These are phyloP conservation scores for Shargacucullia verbasci DNA, from an alignment of 2,888 invertebrate genomes.

Conservation along the genomic window DNA sequence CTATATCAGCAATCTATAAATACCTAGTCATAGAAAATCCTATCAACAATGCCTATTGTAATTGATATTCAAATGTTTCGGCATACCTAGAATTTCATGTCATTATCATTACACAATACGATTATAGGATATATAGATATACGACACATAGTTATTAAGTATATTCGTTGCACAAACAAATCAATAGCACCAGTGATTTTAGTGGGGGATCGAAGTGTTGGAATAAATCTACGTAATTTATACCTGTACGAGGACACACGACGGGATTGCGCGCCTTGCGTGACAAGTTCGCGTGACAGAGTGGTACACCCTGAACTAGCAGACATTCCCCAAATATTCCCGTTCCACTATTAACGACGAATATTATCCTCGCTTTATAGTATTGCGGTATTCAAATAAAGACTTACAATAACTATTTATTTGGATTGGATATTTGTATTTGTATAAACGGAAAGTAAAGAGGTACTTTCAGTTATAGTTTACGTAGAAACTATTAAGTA, in stretches of 20 bases:
- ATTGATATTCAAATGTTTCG: no score
- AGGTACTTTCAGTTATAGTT: no score
- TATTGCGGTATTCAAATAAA: slow-evolving; percentile 9
- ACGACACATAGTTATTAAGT: no score
- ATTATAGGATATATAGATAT: no score
- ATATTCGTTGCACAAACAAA: slow-evolving; percentile 11
- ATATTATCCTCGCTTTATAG: slow-evolving; percentile 10
- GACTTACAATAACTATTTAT: background rate
- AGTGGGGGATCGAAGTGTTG: slow-evolving; percentile 1
- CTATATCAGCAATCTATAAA: no score
- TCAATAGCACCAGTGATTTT: slow-evolving; percentile 6
- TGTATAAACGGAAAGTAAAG: slow-evolving; percentile 18
- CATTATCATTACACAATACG: no score
- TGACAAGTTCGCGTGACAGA: slow-evolving; percentile 37
- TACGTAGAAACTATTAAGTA: no score
- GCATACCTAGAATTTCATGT: no score
- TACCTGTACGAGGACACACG: slow-evolving; percentile 23
- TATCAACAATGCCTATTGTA: no score
- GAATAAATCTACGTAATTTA: slow-evolving; percentile 33
- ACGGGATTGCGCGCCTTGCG: slow-evolving; percentile 40
- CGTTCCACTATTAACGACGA: slow-evolving; percentile 11
- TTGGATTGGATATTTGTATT: slow-evolving; percentile 5
- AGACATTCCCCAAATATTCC: slow-evolving; percentile 21
- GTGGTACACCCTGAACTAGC: slow-evolving; percentile 1
- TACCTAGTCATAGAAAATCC: no score